Conservation (phyloP, 64 coral and sea anemone species). For the Platygyra sinensis region DNA sequence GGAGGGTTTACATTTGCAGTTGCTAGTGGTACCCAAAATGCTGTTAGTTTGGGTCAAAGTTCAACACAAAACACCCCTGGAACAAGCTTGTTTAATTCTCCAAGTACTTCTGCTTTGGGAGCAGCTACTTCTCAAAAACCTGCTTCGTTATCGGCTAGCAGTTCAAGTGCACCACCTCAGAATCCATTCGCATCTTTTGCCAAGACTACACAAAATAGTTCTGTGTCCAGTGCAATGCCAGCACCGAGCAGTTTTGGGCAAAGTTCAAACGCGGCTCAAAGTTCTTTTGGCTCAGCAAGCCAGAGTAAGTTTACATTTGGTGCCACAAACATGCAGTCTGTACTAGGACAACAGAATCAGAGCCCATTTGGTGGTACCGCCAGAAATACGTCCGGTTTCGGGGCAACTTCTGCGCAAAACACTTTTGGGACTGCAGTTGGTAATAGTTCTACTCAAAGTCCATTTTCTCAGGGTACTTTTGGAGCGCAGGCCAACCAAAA, state of each 20-base stretch:
- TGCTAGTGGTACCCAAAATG: background rate
- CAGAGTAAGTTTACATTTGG: slow-evolving; percentile 12
- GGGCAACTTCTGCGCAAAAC: background rate
- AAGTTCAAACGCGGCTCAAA: background rate
- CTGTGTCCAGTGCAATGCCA: background rate
- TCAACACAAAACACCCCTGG: background rate
- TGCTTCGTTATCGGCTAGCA: background rate
- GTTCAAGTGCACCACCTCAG: background rate
- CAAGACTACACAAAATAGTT: background rate
- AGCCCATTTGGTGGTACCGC: background rate
- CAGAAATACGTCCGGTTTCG: background rate
- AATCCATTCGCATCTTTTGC: slow-evolving; percentile 1
- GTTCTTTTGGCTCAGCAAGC: background rate
- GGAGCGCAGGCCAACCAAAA: slow-evolving; percentile 12
- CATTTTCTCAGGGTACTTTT: slow-evolving; percentile 28
- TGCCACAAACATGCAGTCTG: slow-evolving; percentile 5
- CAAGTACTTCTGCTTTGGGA: background rate
- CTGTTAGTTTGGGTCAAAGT: background rate
- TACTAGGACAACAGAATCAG: background rate
- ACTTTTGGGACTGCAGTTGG: background rate
- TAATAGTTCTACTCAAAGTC: slow-evolving; percentile 3
- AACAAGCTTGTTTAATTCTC: background rate
- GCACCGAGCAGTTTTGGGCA: slow-evolving; percentile 9
- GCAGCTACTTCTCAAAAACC: background rate
- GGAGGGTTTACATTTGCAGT: background rate